Conservation (phyloP, 2,888 invertebrate genomes). For the Rhagophthalmus giganteus region DNA sequence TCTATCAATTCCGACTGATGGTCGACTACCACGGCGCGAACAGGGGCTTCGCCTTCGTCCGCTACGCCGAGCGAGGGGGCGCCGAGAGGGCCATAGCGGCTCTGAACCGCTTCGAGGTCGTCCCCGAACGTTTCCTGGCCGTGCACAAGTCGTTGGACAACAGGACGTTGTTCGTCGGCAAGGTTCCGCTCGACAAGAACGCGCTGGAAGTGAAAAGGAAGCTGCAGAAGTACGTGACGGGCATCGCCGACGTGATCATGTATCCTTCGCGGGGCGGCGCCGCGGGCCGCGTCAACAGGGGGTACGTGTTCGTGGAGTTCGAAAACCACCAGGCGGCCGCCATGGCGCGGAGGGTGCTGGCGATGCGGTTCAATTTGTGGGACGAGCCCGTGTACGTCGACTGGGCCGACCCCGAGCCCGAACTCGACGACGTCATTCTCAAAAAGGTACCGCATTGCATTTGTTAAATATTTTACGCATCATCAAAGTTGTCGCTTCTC, state of each 20-base stretch:
- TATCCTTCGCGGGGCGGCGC: conserved; percentile 59
- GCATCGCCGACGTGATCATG: conserved; percentile 69
- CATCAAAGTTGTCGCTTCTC: no score
- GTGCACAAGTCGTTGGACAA: conserved; percentile 83
- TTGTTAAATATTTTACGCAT: no score
- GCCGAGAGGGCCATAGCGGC: conserved; percentile 67
- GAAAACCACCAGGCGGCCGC: conserved; percentile 75
- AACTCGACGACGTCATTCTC: conserved; percentile 73
- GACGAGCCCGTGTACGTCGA: conserved; percentile 65
- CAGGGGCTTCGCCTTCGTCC: conserved; percentile 80
- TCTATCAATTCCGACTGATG: conserved; percentile 81
- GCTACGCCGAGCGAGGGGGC: conserved; percentile 61
- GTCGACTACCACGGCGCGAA: conserved; percentile 79
- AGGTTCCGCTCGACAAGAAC: conserved; percentile 57
- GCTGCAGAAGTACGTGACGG: conserved; percentile 66
- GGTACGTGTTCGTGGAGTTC: conserved; percentile 86
- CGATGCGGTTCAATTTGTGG: conserved; percentile 68
- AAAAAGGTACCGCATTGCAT: no score
- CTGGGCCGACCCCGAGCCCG: conserved; percentile 84
- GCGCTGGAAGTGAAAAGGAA: conserved; percentile 65
- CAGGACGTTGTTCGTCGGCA: conserved; percentile 58
- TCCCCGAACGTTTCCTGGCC: conserved; percentile 67
- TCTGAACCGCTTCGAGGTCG: conserved; percentile 70
- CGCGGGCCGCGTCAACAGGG: conserved; percentile 64
- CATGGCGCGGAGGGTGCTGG: conserved; percentile 68